Evolutionary conservation across 2,888 invertebrate species (phyloP).

Genomic region (Anarsia innoxiella): DNA sequence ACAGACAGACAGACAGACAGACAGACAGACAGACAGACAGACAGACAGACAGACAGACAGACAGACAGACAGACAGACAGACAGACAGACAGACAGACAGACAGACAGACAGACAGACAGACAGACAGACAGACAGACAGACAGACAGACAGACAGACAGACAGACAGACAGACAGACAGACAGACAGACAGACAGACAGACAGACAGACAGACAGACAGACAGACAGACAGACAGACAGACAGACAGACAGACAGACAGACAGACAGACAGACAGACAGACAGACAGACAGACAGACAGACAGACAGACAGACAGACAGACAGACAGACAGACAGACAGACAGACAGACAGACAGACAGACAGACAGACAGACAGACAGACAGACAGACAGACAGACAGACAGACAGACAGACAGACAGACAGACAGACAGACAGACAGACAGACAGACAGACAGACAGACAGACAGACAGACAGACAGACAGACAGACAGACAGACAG

Average conservation of each 20-base stretch:
- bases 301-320: constrained; percentile 2
- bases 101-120: constrained; percentile 2
- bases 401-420: constrained; percentile 2
- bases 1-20: constrained; percentile 1
- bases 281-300: constrained; percentile 2
- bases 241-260: constrained; percentile 3
- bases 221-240: constrained; percentile 4
- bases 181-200: constrained; percentile 4
- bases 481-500: constrained; percentile 2
- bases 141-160: constrained; percentile 4
- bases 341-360: constrained; percentile 2
- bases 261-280: constrained; percentile 2
- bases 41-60: constrained; percentile 1
- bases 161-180: constrained; percentile 3
- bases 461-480: constrained; percentile 2
- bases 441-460: constrained; percentile 2
- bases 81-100: not conserved
- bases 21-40: constrained; percentile 1
- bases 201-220: constrained; percentile 3
- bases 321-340: constrained; percentile 2
- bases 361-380: constrained; percentile 2
- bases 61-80: constrained; percentile 1
- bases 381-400: constrained; percentile 2
- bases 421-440: constrained; percentile 2
- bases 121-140: constrained; percentile 5